Evolutionary conservation across 2,113 vertebrate genomes (phyloP).

Genomic region (Silurus meridionalis): DNA sequence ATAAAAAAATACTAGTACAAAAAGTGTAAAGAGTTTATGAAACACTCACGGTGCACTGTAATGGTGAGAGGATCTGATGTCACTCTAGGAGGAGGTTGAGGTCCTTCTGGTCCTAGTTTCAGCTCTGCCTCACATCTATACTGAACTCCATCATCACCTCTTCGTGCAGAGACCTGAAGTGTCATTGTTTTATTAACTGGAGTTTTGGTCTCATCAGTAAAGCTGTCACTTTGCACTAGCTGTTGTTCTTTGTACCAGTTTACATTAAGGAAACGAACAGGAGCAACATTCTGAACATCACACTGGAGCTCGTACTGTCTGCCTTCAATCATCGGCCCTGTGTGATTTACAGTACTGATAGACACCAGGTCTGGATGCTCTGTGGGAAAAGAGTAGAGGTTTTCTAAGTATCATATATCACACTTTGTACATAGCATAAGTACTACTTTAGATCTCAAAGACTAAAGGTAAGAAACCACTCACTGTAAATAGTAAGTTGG

Average conservation of each 20-base stretch:
- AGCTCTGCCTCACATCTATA: no score
- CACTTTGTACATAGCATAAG: background rate
- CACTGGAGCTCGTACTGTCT: slow-evolving; percentile 60
- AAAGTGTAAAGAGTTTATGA: no score
- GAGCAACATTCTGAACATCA: slow-evolving; percentile 57
- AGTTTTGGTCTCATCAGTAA: background rate
- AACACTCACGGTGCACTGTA: no score
- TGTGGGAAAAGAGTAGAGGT: slow-evolving; percentile 39
- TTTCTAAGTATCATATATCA: no score
- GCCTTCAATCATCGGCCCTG: background rate
- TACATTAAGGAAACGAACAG: slow-evolving; percentile 53
- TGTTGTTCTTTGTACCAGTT: slow-evolving; percentile 53
- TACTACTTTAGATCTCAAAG: no score
- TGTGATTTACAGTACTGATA: background rate
- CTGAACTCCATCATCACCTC: slow-evolving; percentile 39
- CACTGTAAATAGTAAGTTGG: slow-evolving; percentile 60
- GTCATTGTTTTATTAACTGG: background rate
- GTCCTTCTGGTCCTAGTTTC: no score
- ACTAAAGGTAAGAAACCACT: slow-evolving; percentile 45
- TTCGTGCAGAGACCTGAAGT: background rate
- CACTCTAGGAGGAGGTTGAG: no score
- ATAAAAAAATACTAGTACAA: no score
- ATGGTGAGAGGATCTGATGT: no score
- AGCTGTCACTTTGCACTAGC: fast-evolving
- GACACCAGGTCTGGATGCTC: slow-evolving; percentile 52